Evolutionary conservation across 2,888 invertebrate genomes (phyloP).

Genomic region (Trimorus sp.): DNA sequence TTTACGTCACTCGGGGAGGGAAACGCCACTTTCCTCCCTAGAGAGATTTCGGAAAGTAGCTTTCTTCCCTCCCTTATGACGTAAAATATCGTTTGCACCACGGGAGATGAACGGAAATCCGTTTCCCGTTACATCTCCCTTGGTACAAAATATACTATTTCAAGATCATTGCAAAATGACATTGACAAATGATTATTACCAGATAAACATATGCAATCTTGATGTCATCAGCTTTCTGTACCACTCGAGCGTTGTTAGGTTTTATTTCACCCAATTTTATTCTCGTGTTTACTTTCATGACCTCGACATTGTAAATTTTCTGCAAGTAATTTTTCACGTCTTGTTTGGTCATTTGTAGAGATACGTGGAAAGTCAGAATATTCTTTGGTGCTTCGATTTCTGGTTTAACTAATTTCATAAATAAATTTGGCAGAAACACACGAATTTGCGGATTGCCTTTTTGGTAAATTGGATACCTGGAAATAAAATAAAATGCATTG

Average conservation of each 20-base stretch:
- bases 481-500: neutral
- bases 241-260: too few species aligned
- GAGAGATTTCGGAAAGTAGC: too few species aligned
- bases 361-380: constrained; percentile 93
- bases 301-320: constrained; percentile 95
- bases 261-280: constrained; percentile 85
- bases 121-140: too few species aligned
- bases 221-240: constrained; percentile 90
- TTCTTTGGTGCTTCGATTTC: constrained; percentile 87
- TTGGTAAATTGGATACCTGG: constrained; percentile 94
- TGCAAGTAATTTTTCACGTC: constrained; percentile 97
- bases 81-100: too few species aligned
- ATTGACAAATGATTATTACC: constrained; percentile 83
- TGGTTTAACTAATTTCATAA: constrained; percentile 95
- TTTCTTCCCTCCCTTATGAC: constrained; percentile 76
- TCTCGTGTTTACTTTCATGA: constrained; percentile 89
- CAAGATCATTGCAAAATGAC: too few species aligned
- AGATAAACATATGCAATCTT: constrained; percentile 91
- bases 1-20: too few species aligned
- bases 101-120: too few species aligned
- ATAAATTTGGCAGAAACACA: constrained; percentile 97
- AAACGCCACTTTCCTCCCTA: too few species aligned
- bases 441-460: constrained; percentile 96
- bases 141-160: too few species aligned
- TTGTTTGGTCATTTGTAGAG: constrained; percentile 95